Evolutionary conservation across 2,888 invertebrate genomes (phyloP).

Genomic region (Beris morrisii): DNA sequence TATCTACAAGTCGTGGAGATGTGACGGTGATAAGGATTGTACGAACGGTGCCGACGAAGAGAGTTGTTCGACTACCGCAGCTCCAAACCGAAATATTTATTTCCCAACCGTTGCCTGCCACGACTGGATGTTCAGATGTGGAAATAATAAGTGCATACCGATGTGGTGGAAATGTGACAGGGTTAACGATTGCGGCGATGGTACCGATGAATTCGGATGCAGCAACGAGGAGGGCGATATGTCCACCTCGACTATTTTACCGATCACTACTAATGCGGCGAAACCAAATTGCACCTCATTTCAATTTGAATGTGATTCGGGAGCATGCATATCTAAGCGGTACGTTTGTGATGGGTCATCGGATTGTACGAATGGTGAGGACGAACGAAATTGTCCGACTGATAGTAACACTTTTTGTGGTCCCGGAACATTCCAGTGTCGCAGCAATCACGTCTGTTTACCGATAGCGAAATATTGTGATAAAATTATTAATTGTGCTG

Average conservation of each 20-base stretch:
- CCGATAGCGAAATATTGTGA: slow-evolving; percentile 58
- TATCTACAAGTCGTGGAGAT: slow-evolving; percentile 62
- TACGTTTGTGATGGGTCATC: slow-evolving; percentile 60
- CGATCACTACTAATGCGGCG: slow-evolving; percentile 45
- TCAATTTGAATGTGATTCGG: slow-evolving; percentile 44
- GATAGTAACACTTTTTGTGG: slow-evolving; percentile 49
- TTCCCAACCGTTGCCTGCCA: slow-evolving; percentile 60
- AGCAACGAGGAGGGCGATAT: slow-evolving; percentile 41
- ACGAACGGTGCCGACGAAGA: slow-evolving; percentile 70
- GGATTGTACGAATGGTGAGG: slow-evolving; percentile 66
- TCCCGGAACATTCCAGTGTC: slow-evolving; percentile 61
- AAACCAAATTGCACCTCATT: slow-evolving; percentile 49
- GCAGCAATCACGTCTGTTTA: slow-evolving; percentile 66
- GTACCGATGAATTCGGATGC: slow-evolving; percentile 72
- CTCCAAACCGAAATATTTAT: slow-evolving; percentile 42
- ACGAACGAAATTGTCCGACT: slow-evolving; percentile 60
- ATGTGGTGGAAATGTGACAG: slow-evolving; percentile 82
- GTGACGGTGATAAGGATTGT: slow-evolving; percentile 73
- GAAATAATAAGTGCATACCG: slow-evolving; percentile 70
- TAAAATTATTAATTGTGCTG: slow-evolving; percentile 59
- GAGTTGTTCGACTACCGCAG: slow-evolving; percentile 61
- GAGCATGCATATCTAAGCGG: slow-evolving; percentile 63
- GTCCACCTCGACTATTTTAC: slow-evolving; percentile 41
- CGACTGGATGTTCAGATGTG: slow-evolving; percentile 79
- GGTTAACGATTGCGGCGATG: slow-evolving; percentile 75